Evolutionary conservation across 2,113 vertebrate species (phyloP), one percentile per base, ranked within the genome.

Genomic region (Meleagris gallopavo): DNA sequence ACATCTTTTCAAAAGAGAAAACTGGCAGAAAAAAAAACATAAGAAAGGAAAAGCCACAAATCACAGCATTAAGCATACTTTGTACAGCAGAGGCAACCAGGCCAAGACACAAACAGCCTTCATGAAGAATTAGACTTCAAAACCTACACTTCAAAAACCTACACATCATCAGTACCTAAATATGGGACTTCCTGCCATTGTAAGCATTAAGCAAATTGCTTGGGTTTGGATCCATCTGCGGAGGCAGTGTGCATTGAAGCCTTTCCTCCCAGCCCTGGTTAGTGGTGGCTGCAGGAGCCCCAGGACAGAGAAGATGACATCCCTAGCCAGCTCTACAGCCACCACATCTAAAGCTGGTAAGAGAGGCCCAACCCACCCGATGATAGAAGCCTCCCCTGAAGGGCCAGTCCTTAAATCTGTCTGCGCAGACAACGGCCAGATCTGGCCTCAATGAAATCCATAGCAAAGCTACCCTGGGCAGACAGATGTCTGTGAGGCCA

Each of bases 121-220:
- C 58, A 32, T 62, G 57, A 50, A 79, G 36, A 90, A 82, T 61
- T 46, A 65, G 54, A 61, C 30, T 91, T 93, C 34, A 71, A 36
- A 79, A 77, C n/a, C 17, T 46, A 21, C 24, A 40, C 65, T 71
- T 81, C 41, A 73, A 88, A 93, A 71, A 91, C 9, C 66, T 74
- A 32, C 52, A 43, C 21, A 41, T 1, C 6, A 61, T 67, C 75
- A 60, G 52, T 29, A 87, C 60, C 36, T 83, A 86, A 87, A 57
- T 86, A 62, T 4, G 6, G 43, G 16, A 60, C 57, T 80, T 97
- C 82, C 84, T 94, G 85, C 52, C 82, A 88, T 74, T 96, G 76
- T 86, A 54, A 83, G 57, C 6, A 4, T 1, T 3, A 30, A 67
- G 38, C 58, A 80, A 77, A 88, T 27, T 20, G n/a, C 38, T 91